Conservation (phyloP, 2,113 vertebrate genomes). For the Madoqua kirkii region DNA sequence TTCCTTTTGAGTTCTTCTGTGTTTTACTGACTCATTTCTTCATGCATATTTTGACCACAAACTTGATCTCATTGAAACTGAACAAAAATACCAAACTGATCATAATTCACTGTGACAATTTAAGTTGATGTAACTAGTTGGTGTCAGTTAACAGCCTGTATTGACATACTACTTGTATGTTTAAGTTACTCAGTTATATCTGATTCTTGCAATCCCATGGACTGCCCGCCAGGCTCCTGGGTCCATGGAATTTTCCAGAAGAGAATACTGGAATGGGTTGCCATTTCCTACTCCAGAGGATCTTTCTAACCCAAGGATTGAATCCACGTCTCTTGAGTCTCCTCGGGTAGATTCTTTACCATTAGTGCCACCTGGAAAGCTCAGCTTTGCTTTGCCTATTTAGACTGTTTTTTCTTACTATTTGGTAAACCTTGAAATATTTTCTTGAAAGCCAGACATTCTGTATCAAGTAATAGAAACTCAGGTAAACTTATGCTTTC, state of each 20-base stretch:
- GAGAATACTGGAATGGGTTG: background rate
- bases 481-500: background rate
- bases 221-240: background rate
- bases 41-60: background rate
- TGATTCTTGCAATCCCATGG: background rate
- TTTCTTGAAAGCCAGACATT: background rate
- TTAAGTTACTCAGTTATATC: background rate
- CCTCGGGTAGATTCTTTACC: background rate
- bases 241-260: background rate
- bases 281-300: background rate
- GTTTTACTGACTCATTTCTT: background rate
- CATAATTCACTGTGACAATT: background rate
- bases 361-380: background rate
- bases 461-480: background rate
- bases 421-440: background rate
- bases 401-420: background rate
- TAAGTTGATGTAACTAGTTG: background rate
- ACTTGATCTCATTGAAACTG: background rate
- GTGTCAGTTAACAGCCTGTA: background rate
- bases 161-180: background rate
- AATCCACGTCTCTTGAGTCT: background rate
- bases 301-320: background rate
- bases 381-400: background rate
- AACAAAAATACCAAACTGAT: conserved; percentile 5
- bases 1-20: background rate